Base-by-base conservation (phyloP, 2,888 invertebrate genomes). In the Unio pictorum region DNA sequence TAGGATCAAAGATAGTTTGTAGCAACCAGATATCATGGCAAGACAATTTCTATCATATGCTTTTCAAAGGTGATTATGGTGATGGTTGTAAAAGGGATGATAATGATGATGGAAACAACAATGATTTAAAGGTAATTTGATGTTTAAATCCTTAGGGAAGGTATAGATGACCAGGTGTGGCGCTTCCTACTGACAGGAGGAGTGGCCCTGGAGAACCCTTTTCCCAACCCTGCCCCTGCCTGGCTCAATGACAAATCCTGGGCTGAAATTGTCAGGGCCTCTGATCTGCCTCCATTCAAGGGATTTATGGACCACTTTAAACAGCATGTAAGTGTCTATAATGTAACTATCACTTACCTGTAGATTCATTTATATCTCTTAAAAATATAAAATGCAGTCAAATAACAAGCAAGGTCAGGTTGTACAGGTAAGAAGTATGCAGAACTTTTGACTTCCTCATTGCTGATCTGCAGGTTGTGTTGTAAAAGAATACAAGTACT, bases 201-300 rank as follows among this genome's bases (percentile, higher is more conserved):
- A 55, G 93, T 95, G 60, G 94, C 95, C 2, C 89, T 96, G 69
- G 94, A 95, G 79, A 95, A 94, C 89, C 94, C 94, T 0, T 91
- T 92, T 88, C 92, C 93, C 64, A 97, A 97, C 92, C 96, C 97
- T 0, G 94, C 94, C 60, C 91, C 94, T 0, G 88, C 91, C 61
- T 97, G 97, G 97, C 91, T 97, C 64, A 92, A 94, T 0, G 96
- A 96, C 17, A 96, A 95, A 90, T 92, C 94, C 17, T 97, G 97
- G 97, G 93, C 94, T 0, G 95, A 95, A 90, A 92, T 96, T 70
- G 95, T 94, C 18, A 91, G 94, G 76, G 93, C 94, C 58, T 93
- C 94, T 73, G 86, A 89, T 67, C 78, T 91, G 4, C 85, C 88
- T 8, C 82, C 87, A 23, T 86, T 90, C 68, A 81, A 85, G 71